Evolutionary conservation across 1,140 invertebrate genomes (phyloP), one percentile per base, ranked within the genome.

Genomic region (Metopolophium dirhodum): DNA sequence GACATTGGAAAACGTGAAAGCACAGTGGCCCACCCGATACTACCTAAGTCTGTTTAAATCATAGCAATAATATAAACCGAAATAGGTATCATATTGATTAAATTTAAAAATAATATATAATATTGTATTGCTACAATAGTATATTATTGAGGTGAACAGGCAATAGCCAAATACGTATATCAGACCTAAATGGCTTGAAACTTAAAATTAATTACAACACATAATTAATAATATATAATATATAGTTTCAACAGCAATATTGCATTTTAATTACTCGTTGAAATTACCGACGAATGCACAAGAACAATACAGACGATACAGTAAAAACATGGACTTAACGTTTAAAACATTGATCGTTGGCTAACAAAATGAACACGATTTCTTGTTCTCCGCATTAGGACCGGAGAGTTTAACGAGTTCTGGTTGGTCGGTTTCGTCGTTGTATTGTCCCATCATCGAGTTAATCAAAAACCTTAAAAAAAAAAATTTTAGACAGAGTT

Each of bases 321-420:
- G 37, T 94, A 94, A n/a, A 77, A 77, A 94, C 90, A 57, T 91
- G 88, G 35, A 68, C 57, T 90, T 86, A 30, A 30, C 37, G 85
- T 86, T 86, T 49, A 47, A 86, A 26, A 86, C n/a, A 86, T 89
- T 89, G 87, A 57, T 89, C 35, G 23, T 23, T 37, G n/a, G 91
- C 37, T 93, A 93, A 85, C 91, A 93, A 45, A 85, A 85, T 30
- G 77, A 93, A 37, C 91, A 93, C 11, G 91, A 57, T n/a, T 93
- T 93, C 26, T 93, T 93, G 20, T 11, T 41, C 30, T 93, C 91
- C 7, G 82, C 11, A 26, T 35, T 37, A 20, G 91, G 49, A 57
- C 91, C n/a, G 0, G 68, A 85, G 8, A 93, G 91, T 51, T 93
- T 93, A 18, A 93, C 91, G 4, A 93, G 82, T 20, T 93, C 91